Conservation (phyloP, 2,888 invertebrate genomes). For the Apamea epomidion region DNA sequence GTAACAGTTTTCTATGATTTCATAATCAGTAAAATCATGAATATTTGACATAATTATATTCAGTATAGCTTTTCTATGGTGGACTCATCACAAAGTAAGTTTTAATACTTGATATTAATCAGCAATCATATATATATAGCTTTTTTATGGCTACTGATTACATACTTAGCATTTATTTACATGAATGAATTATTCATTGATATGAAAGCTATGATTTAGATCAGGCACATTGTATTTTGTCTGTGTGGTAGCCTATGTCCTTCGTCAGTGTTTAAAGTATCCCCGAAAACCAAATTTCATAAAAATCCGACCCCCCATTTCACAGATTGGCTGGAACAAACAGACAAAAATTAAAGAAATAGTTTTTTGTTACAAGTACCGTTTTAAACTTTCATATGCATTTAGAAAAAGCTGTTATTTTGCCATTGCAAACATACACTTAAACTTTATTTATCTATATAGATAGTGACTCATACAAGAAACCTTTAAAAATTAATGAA, state of each 20-base stretch:
- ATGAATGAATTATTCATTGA: background rate
- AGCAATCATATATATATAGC: background rate
- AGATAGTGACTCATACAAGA: background rate
- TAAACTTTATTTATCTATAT: too few relatives aligned
- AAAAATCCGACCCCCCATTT: background rate
- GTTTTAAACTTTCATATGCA: background rate
- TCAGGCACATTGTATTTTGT: background rate
- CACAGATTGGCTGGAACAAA: background rate
- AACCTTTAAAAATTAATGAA: background rate
- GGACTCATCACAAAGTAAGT: background rate
- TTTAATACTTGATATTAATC: background rate
- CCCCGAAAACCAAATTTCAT: background rate
- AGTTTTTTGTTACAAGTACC: background rate
- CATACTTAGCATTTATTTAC: background rate
- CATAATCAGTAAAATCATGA: background rate
- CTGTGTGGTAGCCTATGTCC: too few relatives aligned
- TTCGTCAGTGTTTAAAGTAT: too few relatives aligned
- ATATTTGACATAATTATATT: background rate
- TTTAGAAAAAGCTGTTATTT: background rate
- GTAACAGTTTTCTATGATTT: background rate
- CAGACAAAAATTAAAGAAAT: background rate
- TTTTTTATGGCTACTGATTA: conserved; percentile 7
- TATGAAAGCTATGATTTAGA: background rate
- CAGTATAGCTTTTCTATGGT: background rate
- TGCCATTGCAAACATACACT: too few relatives aligned